Evolutionary conservation across 2,113 vertebrate genomes (phyloP).

Genomic region (Bambusicola thoracicus): DNA sequence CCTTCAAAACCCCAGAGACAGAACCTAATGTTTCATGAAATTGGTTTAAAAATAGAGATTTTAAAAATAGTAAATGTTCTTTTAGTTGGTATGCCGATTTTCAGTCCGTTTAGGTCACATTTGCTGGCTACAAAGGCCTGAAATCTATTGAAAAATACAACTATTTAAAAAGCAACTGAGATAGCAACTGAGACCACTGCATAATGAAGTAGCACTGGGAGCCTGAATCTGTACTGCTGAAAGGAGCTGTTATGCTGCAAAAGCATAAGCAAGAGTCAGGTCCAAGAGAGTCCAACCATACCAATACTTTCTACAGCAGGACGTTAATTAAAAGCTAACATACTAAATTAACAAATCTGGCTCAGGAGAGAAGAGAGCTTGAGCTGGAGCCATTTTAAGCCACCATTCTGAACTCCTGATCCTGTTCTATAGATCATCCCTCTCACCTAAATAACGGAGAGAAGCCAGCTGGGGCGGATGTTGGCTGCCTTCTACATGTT

Average conservation of each 20-base stretch:
- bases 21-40: neutral
- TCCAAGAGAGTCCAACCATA: neutral
- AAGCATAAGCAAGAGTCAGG: neutral
- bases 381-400: neutral
- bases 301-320: neutral
- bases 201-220: neutral
- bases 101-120: neutral
- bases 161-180: neutral
- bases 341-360: neutral
- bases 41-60: conserved; percentile 33
- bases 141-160: neutral
- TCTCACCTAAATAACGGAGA: neutral
- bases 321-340: neutral
- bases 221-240: neutral
- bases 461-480: neutral
- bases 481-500: accelerated
- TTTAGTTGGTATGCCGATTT: neutral
- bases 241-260: neutral
- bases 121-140: neutral
- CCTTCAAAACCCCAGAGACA: conserved; percentile 42
- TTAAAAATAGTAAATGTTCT: conserved; percentile 45
- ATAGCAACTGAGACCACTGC: neutral
- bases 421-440: neutral
- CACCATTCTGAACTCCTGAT: neutral
- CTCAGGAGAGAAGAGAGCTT: neutral